A percentile compares a stretch with the other conserved stretches of the same genome.
phyloP scores from a whole-genome alignment of 2,888 invertebrate genomes.

The Eurois occulta region DNA sequence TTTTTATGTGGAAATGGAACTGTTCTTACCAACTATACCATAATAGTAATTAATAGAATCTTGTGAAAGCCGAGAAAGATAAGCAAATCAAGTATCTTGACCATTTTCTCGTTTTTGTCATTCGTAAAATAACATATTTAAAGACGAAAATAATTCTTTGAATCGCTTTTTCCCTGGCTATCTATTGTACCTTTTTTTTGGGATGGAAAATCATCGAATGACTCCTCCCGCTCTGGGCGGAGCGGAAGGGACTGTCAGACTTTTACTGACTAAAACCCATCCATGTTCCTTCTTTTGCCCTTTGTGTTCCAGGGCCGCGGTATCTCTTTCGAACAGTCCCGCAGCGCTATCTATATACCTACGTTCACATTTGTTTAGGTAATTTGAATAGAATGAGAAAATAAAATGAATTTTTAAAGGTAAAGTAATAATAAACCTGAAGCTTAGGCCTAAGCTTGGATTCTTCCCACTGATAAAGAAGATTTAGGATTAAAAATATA shows the following conservation, averaged over 20 bases:
- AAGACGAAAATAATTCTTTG: neutral
- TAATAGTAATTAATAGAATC: neutral
- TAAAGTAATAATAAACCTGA: slow-evolving; percentile 3
- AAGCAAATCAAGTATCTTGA: too few relatives aligned
- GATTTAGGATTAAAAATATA: neutral
- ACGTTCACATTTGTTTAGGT: neutral
- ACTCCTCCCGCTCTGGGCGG: too few relatives aligned
- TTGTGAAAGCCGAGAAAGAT: neutral
- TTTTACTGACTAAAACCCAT: too few relatives aligned
- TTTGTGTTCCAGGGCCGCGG: too few relatives aligned
- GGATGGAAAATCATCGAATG: too few relatives aligned
- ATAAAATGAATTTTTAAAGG: slow-evolving; percentile 4
- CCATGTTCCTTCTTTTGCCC: too few relatives aligned
- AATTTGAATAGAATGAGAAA: slow-evolving; percentile 13
- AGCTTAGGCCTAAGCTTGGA: neutral
- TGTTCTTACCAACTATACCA: neutral
- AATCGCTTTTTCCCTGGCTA: neutral
- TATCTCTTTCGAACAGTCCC: too few relatives aligned
- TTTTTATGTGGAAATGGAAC: neutral
- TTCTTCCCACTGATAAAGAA: neutral
- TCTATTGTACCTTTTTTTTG: neutral
- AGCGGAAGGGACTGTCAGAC: too few relatives aligned
- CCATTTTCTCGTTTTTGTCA: too few relatives aligned
- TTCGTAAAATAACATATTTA: neutral
- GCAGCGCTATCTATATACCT: too few relatives aligned